phyloP scores from a whole-genome alignment of 2,797 vertebrate genomes.

The Mormyrops attenuatus region DNA sequence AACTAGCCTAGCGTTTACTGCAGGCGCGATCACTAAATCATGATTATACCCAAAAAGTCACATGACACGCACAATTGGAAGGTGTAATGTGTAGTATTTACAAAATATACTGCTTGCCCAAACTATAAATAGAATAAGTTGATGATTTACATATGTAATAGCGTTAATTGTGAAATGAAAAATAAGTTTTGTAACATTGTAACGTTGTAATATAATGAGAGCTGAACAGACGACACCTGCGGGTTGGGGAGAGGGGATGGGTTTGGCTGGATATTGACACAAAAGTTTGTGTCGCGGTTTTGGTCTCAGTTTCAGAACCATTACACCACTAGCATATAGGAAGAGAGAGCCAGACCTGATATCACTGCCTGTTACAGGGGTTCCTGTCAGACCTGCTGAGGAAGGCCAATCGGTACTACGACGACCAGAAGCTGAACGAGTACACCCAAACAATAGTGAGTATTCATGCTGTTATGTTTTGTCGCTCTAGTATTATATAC shows the following conservation, averaged over 20 bases:
- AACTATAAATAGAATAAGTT: neutral
- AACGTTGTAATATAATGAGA: neutral
- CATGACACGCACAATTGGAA: neutral
- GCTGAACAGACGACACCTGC: neutral
- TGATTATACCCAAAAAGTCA: neutral
- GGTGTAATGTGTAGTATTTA: neutral
- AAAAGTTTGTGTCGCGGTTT: neutral
- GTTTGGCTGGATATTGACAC: neutral
- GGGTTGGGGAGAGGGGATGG: neutral
- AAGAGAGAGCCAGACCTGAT: neutral
- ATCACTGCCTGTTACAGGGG: constrained; percentile 58
- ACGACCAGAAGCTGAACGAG: constrained; percentile 87
- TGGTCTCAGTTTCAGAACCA: neutral
- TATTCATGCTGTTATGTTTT: constrained; percentile 22
- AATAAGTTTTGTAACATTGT: neutral
- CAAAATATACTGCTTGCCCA: neutral
- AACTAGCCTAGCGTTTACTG: neutral
- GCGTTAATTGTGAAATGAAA: neutral
- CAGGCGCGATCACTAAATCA: neutral
- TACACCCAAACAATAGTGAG: constrained; percentile 94
- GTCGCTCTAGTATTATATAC: neutral
- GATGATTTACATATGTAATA: neutral
- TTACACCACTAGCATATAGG: neutral
- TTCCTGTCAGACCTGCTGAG: constrained; percentile 91
- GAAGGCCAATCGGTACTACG: constrained; percentile 84